Conservation (phyloP, 1,140 invertebrate genomes). For the Drosophila ohnishii region DNA sequence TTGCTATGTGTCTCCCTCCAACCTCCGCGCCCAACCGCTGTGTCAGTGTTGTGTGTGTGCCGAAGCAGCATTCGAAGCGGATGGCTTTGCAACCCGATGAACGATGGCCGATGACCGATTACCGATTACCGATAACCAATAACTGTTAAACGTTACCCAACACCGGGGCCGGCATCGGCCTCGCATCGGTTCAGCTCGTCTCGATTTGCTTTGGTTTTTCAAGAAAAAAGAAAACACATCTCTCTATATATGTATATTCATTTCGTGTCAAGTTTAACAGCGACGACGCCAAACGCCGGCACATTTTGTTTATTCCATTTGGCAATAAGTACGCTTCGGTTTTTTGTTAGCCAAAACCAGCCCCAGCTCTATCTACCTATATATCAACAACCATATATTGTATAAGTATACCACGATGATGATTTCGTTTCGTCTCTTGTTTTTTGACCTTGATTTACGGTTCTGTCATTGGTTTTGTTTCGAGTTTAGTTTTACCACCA, state of each 20-base stretch:
- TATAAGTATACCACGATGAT: conserved; percentile 43
- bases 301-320: conserved; percentile 80
- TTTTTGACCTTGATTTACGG: conserved; percentile 28
- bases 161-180: conserved; percentile 4
- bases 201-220: conserved; percentile 67
- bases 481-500: conserved; percentile 24
- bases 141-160: background rate
- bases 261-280: conserved; percentile 78
- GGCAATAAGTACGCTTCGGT: conserved; percentile 73
- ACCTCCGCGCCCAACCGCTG: conserved; percentile 23
- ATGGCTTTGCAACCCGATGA: conserved; percentile 15
- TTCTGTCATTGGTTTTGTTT: conserved; percentile 36
- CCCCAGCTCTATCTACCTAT: conserved; percentile 41
- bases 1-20: conserved; percentile 42
- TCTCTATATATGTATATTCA: conserved; percentile 56
- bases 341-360: conserved; percentile 67
- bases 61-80: conserved; percentile 27
- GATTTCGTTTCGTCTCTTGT: conserved; percentile 19
- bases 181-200: conserved; percentile 32
- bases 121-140: background rate
- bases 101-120: conserved; percentile 6
- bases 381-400: conserved; percentile 24
- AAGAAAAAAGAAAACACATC: conserved; percentile 17
- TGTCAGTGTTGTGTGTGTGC: conserved; percentile 39
- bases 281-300: conserved; percentile 80